Evolutionary conservation across 2,797 vertebrate species (phyloP), one percentile per base, ranked within the genome.

Genomic region (Sebastes elongatus): DNA sequence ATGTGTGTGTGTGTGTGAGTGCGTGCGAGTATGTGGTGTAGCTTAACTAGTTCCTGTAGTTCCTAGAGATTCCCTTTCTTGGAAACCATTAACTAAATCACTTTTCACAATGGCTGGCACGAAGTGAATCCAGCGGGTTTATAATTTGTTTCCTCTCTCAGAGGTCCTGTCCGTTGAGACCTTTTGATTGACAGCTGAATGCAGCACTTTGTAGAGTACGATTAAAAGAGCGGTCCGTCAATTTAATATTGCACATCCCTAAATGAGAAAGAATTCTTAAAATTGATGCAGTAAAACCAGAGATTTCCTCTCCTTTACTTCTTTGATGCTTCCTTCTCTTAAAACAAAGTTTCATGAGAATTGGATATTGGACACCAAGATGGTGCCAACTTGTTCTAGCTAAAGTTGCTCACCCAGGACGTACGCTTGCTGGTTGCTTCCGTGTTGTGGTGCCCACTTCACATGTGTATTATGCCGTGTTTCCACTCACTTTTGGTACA

Each of bases 81-180:
- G 72, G 83, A 89, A 91, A 82, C 83, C 25, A 82, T 86, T 69
- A 75, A 81, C 76, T 69, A 56, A 82, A 90, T 82, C 59, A 81
- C 63, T 71, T 87, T 88, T 88, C 78, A 90, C 83, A 82, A 62
- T 74, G 27, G 68, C 71, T 86, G 89, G 70, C 57, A 88, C 78
- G 55, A 78, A 72, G 68, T 33, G 22, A 71, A 16, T 60, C 35
- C 57, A 65, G 49, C 32, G 71, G 73, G 71, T 61, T 79, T 71
- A 63, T 72, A 69, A 77, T 74, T 84, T 38, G 63, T 77, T 73
- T 33, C 25, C 18, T 25, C 23, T 62, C 56, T 66, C 46, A 78
- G 59, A 69, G 56, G 55, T 62, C 60, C 22, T 69, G 49, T 77
- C 72, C 53, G 63, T 6, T 30, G 59, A 23, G 38, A 61, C 38